Base-by-base conservation (phyloP, 2,888 invertebrate species). In the Brachylomia viminalis region DNA sequence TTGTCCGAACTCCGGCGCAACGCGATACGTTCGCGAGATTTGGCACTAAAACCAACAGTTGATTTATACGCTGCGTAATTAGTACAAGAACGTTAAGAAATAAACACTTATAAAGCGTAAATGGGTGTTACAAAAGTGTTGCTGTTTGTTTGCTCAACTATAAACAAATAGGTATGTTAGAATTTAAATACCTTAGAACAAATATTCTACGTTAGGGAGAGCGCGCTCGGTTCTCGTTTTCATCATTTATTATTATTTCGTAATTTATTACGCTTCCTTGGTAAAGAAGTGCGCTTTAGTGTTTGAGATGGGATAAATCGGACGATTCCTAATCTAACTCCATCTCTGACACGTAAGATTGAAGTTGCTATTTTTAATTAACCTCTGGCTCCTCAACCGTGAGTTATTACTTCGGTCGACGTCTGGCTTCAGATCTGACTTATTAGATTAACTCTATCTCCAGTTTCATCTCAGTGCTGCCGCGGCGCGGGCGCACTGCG, bases 281-380 rank as follows among this genome's bases (percentile, higher is more conserved):
- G 81, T 84, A 83, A 85, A 86, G 81, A 75, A 81, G 82, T 65
- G 75, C 79, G 84, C 83, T 87, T 87, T 84, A 86, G 80, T 80
- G 87, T 90, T 87, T 86, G 84, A 91, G 86, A 91, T 75, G 86
- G 89, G 91, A 93, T 92, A 93, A 93, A 92, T 92, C 90, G 90
- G 92, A 92, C 88, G 91, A 91, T 90, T 92, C 91, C 90, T 92
- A 93, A 95, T 95, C 94, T 92, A 92, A 92, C 92, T 92, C 90
- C 87, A 94, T 95, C 94, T 94, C 93, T 92, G 94, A 94, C 94
- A 93, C 92, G 90, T 92, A 89, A 92, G 92, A 95, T 94, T 94
- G 94, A 94, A 95, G 95, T 95, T 95, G 95, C 95, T 95, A 95
- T 96, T 96, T 96, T 96, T 96, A 96, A 96, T 96, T 96, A 96